Percentiles rank a stretch among this genome's conserved stretches.
Evolutionary conservation across 2,888 invertebrate genomes (phyloP).

Genomic region (Blomia tropicalis): DNA sequence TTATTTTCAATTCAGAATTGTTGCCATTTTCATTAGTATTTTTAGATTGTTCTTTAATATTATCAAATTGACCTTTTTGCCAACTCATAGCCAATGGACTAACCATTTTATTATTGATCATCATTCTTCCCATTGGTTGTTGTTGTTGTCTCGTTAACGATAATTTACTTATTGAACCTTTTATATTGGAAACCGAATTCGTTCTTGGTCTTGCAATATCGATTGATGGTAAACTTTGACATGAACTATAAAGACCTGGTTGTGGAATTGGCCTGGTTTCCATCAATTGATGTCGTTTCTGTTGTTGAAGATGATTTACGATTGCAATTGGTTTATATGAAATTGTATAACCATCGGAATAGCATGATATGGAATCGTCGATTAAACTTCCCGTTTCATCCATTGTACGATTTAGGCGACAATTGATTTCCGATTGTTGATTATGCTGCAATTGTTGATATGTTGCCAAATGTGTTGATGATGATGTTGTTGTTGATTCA

Average conservation of each 20-base stretch:
- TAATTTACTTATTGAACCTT: neutral
- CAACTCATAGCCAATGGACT: too few relatives aligned
- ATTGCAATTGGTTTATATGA: neutral
- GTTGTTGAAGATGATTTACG: neutral
- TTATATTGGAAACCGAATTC: neutral
- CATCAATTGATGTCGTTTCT: neutral
- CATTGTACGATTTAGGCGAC: neutral
- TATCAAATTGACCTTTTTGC: too few relatives aligned
- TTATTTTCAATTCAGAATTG: neutral
- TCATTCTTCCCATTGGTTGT: too few relatives aligned
- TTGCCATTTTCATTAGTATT: too few relatives aligned
- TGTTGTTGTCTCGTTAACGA: too few relatives aligned
- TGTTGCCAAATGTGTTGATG: neutral
- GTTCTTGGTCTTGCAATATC: too few relatives aligned
- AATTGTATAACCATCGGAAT: neutral
- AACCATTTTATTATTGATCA: too few relatives aligned
- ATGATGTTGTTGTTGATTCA: neutral
- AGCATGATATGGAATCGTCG: constrained; percentile 2
- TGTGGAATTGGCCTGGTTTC: neutral
- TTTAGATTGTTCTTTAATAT: too few relatives aligned
- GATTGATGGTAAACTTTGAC: constrained; percentile 13
- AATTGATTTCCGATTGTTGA: too few relatives aligned
- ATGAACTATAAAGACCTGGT: neutral
- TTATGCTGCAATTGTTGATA: neutral
- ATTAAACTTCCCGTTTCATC: neutral